Conservation (phyloP, 2,797 vertebrate genomes). For the Aldrovandia affinis region DNA sequence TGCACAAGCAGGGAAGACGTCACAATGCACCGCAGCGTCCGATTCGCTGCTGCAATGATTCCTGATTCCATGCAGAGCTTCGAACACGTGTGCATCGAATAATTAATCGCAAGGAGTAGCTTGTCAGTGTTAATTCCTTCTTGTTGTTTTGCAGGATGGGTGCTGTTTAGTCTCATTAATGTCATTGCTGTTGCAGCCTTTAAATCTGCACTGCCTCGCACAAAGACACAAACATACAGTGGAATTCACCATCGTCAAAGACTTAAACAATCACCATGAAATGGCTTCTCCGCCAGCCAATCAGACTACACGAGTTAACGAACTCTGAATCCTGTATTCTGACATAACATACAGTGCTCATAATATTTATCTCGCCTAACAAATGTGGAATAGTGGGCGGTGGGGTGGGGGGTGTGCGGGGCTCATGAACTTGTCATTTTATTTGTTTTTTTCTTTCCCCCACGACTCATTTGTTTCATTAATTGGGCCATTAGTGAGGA, state of each 20-base stretch:
- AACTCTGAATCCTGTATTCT: not conserved
- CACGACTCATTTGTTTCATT: not conserved
- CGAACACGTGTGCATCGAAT: too few species aligned
- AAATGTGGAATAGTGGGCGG: too few species aligned
- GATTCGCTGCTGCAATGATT: not conserved
- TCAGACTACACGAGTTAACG: not conserved
- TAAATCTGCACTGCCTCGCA: not conserved
- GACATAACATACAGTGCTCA: not conserved
- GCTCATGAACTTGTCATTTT: not conserved
- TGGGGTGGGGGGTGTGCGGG: not conserved
- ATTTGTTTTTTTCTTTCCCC: slow-evolving; percentile 1
- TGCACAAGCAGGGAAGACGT: not conserved
- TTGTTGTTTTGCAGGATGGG: not conserved
- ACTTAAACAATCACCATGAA: not conserved
- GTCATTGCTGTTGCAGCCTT: not conserved
- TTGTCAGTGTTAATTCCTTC: too few species aligned
- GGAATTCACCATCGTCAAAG: not conserved
- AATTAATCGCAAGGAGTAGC: too few species aligned
- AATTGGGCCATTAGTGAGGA: not conserved
- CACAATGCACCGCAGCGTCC: not conserved
- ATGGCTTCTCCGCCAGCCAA: not conserved
- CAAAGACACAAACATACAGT: not conserved
- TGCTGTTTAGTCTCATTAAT: not conserved
- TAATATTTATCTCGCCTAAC: not conserved
- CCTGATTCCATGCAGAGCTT: not conserved